phyloP scores from a whole-genome alignment of 2,113 vertebrate genomes.

The Pelusios castaneus region DNA sequence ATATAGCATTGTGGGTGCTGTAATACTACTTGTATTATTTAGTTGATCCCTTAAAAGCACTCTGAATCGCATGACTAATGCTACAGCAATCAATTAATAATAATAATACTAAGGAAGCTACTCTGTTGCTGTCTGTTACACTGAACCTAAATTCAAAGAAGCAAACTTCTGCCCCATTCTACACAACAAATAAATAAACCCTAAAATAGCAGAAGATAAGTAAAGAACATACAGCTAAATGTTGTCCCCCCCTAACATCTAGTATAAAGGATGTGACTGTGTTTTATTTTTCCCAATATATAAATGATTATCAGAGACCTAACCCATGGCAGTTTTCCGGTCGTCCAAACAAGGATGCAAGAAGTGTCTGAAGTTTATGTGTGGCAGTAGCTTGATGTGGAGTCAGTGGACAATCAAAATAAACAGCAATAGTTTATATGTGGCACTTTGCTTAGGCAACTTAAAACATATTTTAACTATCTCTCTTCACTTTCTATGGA shows the following conservation, averaged over 20 bases:
- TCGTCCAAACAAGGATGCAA: not conserved
- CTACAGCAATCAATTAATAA: rapidly evolving
- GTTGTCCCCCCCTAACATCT: rapidly evolving
- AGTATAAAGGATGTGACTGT: not conserved
- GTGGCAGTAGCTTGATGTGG: not conserved
- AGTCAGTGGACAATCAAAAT: not conserved
- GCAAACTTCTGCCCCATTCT: not conserved
- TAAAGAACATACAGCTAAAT: not conserved
- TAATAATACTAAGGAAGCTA: not conserved
- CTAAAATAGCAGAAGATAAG: not conserved
- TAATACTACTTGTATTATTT: not conserved
- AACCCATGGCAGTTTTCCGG: not conserved
- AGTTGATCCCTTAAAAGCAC: not conserved
- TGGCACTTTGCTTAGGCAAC: not conserved
- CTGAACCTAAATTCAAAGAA: not conserved
- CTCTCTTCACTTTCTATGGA: not conserved
- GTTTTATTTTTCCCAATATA: not conserved
- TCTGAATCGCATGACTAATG: rapidly evolving
- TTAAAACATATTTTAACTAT: not conserved
- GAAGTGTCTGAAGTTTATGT: rapidly evolving
- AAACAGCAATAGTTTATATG: rapidly evolving
- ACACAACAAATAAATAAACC: not conserved
- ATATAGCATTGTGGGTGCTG: not conserved
- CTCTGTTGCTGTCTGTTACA: not conserved
- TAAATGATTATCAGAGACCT: not conserved